Conservation (phyloP, 2,888 invertebrate genomes). For the Eristalis pertinax region DNA sequence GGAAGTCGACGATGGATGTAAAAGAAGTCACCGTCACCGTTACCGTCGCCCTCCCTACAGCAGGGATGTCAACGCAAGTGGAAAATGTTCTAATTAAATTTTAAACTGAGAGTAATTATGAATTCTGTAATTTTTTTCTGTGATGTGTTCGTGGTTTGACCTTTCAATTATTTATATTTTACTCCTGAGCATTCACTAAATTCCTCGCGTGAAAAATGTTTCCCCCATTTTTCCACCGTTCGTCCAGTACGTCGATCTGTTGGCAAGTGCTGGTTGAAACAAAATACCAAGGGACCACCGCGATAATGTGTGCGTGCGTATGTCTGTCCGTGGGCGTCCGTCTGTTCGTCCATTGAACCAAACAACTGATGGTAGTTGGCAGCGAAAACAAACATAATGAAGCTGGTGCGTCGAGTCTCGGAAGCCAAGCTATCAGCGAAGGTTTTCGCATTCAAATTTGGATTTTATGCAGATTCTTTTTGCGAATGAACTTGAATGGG, state of each 20-base stretch:
- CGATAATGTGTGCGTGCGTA: neutral
- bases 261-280: neutral
- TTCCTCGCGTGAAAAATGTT: no score
- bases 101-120: conserved; percentile 3
- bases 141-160: neutral
- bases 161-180: neutral
- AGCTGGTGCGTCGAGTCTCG: conserved; percentile 13
- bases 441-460: conserved; percentile 44
- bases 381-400: conserved; percentile 40
- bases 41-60: no score
- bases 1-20: conserved; percentile 7
- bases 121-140: neutral
- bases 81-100: conserved; percentile 24
- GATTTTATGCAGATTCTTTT: conserved; percentile 32
- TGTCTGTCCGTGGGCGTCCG: neutral
- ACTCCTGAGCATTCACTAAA: neutral
- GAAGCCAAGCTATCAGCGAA: conserved; percentile 4
- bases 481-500: conserved; percentile 21
- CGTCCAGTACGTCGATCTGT: no score
- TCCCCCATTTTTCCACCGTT: no score
- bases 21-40: conserved; percentile 2
- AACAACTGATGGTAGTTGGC: conserved; percentile 10
- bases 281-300: neutral
- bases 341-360: conserved; percentile 23
- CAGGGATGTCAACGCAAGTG: conserved; percentile 8